Percentiles rank a stretch among this genome's conserved stretches.
Evolutionary conservation across 2,888 invertebrate species (phyloP).

Genomic region (Ischnura elegans): DNA sequence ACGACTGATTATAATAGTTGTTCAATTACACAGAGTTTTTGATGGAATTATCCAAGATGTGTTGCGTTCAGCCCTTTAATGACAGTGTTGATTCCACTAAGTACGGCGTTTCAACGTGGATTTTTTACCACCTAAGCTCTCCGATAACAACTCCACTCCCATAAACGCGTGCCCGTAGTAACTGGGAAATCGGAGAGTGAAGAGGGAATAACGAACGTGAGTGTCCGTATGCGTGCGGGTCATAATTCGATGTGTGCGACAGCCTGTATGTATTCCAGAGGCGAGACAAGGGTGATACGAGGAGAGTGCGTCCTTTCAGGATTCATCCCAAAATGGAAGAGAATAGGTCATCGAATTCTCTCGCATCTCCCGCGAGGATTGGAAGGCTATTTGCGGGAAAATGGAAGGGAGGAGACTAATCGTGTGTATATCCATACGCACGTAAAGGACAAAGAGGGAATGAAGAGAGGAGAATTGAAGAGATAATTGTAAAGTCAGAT

Average conservation of each 20-base stretch:
- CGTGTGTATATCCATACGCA: too few species aligned
- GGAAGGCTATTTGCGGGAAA: slow-evolving; percentile 3
- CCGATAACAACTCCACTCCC: too few species aligned
- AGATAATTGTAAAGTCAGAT: too few species aligned
- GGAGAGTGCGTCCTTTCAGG: slow-evolving; percentile 20
- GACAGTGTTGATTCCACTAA: too few species aligned
- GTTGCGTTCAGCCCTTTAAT: too few species aligned
- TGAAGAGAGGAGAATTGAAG: background rate
- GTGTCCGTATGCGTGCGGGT: background rate
- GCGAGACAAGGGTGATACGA: background rate
- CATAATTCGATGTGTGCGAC: slow-evolving; percentile 54
- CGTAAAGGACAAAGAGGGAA: background rate
- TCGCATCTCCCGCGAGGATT: background rate
- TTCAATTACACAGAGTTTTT: too few species aligned
- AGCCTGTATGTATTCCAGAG: slow-evolving; percentile 35
- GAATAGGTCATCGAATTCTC: slow-evolving; percentile 57
- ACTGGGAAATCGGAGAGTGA: background rate
- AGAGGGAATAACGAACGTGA: slow-evolving; percentile 40
- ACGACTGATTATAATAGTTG: too few species aligned
- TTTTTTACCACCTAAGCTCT: too few species aligned
- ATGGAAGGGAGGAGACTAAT: background rate
- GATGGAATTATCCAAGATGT: too few species aligned
- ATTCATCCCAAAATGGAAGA: slow-evolving; percentile 45
- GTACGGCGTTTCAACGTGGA: too few species aligned
- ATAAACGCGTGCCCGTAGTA: background rate